A percentile compares a stretch with the other conserved stretches of the same genome.
Evolutionary conservation across 2,888 invertebrate genomes (phyloP).

Genomic region (Idaea straminata): DNA sequence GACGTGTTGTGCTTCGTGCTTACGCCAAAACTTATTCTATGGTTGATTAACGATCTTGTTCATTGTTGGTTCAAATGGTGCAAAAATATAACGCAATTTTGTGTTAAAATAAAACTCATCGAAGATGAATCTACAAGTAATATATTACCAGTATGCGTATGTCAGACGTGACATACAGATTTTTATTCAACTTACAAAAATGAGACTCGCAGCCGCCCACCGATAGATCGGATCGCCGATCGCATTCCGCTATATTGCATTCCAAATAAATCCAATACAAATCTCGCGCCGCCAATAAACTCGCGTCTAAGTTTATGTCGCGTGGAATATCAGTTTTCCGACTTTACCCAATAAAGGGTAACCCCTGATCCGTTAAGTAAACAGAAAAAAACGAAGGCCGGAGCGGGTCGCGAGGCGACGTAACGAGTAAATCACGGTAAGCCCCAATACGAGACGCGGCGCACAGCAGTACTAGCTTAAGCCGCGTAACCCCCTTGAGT

Average conservation of each 20-base stretch:
- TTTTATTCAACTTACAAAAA: not conserved
- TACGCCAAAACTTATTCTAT: conserved; percentile 33
- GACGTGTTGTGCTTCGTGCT: conserved; percentile 49
- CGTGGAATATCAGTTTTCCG: conserved; percentile 72
- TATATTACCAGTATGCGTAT: not conserved
- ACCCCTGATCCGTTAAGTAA: conserved; percentile 77
- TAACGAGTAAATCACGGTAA: conserved; percentile 76
- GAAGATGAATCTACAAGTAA: not conserved
- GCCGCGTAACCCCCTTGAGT: conserved; percentile 68
- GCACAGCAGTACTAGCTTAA: conserved; percentile 52
- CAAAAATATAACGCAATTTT: conserved; percentile 21
- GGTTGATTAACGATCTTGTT: conserved; percentile 45
- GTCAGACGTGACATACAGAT: not conserved
- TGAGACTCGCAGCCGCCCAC: conserved; percentile 2
- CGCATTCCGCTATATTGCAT: conserved; percentile 25
- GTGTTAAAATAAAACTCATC: conserved; percentile 1
- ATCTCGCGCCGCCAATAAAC: conserved; percentile 60
- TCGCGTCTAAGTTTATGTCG: conserved; percentile 66
- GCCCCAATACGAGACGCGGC: conserved; percentile 66
- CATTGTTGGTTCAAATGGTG: conserved; percentile 24
- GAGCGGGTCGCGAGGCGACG: conserved; percentile 54
- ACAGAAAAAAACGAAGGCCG: conserved; percentile 69
- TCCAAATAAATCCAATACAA: conserved; percentile 57
- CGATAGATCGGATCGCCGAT: conserved; percentile 17
- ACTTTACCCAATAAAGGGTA: conserved; percentile 78